Conservation (phyloP, 64 coral and sea anemone genomes). For the Acropora yongei region DNA sequence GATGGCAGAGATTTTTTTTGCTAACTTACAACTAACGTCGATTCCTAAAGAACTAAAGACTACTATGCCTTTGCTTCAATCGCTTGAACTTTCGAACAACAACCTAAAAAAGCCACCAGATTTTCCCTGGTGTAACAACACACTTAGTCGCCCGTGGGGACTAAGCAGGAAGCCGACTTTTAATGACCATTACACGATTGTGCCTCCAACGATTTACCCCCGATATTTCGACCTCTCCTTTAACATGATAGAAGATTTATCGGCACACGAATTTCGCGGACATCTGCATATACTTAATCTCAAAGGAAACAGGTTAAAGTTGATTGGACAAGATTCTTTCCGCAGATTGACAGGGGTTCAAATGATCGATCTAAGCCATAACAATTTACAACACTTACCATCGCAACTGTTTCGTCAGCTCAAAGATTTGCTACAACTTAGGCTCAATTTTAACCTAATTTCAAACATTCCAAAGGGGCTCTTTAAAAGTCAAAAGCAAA, state of each 20-base stretch:
- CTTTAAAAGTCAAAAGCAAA: conserved; percentile 22
- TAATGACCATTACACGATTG: conserved; percentile 68
- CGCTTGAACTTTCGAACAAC: conserved; percentile 54
- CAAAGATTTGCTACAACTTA: conserved; percentile 39
- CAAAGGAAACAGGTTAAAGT: conserved; percentile 61
- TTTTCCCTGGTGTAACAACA: conserved; percentile 70
- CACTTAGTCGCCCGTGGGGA: conserved; percentile 50
- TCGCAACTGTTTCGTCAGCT: conserved; percentile 45
- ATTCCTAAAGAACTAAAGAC: conserved; percentile 31
- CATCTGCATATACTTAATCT: conserved; percentile 65
- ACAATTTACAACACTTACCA: conserved; percentile 55
- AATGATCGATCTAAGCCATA: conserved; percentile 63
- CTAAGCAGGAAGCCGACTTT: conserved; percentile 30
- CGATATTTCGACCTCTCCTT: conserved; percentile 69
- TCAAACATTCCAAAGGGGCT: conserved; percentile 20
- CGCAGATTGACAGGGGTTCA: conserved; percentile 52
- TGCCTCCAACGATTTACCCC: conserved; percentile 61
- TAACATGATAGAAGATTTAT: conserved; percentile 72
- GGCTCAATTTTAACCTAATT: conserved; percentile 71
- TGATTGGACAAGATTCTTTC: conserved; percentile 45
- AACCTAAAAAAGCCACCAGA: conserved; percentile 48
- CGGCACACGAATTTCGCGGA: conserved; percentile 48
- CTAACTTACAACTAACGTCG: conserved; percentile 20
- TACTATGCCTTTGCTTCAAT: conserved; percentile 72
- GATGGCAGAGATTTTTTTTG: conserved; percentile 71